These are phyloP conservation scores for Eristalis intricaria DNA, from an alignment of 2,888 invertebrate species.

Conservation along the genomic window DNA sequence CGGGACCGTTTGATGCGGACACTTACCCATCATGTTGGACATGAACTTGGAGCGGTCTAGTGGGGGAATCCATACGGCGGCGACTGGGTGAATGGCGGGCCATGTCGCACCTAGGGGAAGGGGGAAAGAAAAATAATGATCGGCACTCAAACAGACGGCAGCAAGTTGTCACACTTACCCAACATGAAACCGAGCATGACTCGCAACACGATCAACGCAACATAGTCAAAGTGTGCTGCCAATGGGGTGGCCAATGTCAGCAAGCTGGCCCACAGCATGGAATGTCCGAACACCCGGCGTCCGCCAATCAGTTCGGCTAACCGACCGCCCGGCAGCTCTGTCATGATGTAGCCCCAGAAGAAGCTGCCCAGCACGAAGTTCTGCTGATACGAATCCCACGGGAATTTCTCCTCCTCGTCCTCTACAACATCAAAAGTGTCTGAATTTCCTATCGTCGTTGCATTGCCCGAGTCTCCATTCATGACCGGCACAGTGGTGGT, in stretches of 20 bases:
- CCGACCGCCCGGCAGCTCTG: conserved; percentile 93
- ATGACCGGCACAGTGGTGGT: conserved; percentile 8
- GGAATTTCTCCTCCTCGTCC: conserved; percentile 84
- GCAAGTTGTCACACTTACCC: conserved; percentile 73
- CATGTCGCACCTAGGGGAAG: conserved; percentile 89
- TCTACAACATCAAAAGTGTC: conserved; percentile 50
- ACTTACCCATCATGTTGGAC: conserved; percentile 93
- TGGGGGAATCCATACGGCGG: conserved; percentile 96
- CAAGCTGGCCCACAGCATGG: conserved; percentile 90
- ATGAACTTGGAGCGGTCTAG: conserved; percentile 96
- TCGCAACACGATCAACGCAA: conserved; percentile 87
- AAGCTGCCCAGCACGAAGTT: conserved; percentile 92
- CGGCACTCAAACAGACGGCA: not conserved
- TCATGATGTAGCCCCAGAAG: conserved; percentile 95
- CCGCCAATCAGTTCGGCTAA: conserved; percentile 92
- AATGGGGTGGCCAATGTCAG: conserved; percentile 91
- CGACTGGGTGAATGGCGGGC: conserved; percentile 96
- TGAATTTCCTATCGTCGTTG: conserved; percentile 21
- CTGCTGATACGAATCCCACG: conserved; percentile 90
- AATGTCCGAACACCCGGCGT: conserved; percentile 91
- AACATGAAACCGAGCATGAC: conserved; percentile 89
- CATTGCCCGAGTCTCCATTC: conserved; percentile 39
- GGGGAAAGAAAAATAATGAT: conserved; percentile 73
- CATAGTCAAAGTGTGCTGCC: conserved; percentile 87
- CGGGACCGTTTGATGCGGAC: not conserved